Evolutionary conservation across 2,797 vertebrate genomes (phyloP).

Genomic region (Xerus rutilus): DNA sequence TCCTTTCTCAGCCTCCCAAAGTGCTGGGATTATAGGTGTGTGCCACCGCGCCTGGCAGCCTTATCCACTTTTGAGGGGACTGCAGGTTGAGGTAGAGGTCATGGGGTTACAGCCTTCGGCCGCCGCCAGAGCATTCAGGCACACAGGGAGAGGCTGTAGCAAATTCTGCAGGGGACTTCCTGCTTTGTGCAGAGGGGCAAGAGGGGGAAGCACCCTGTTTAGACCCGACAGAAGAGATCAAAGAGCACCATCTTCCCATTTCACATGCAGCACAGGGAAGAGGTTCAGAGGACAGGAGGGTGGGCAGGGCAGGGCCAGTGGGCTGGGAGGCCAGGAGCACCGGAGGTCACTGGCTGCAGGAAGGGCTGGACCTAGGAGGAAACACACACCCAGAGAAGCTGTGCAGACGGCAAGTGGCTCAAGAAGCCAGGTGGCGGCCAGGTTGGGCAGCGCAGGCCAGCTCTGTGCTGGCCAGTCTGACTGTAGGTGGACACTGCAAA

Average conservation of each 20-base stretch:
- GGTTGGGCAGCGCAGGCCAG: slow-evolving; percentile 28
- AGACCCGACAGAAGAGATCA: background rate
- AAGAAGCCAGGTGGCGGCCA: background rate
- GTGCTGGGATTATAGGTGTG: too few relatives aligned
- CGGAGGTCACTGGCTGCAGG: too few relatives aligned
- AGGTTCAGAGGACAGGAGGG: background rate
- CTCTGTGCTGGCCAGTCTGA: background rate
- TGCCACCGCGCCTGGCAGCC: background rate
- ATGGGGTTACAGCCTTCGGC: background rate
- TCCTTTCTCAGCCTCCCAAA: too few relatives aligned
- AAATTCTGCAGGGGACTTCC: background rate
- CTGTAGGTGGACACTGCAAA: background rate
- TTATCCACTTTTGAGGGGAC: background rate
- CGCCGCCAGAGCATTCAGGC: background rate
- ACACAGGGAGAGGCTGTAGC: background rate
- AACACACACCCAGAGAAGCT: background rate
- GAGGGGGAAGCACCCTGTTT: background rate
- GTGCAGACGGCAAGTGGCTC: background rate
- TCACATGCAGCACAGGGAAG: fast-evolving
- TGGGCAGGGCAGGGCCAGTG: background rate
- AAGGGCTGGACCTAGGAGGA: too few relatives aligned
- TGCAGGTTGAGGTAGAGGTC: background rate
- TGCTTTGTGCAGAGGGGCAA: background rate
- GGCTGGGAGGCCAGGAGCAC: background rate
- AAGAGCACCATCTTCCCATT: background rate